Evolutionary conservation across 1,140 invertebrate species (phyloP), one percentile per base, ranked within the genome.

Genomic region (Schlechtendalia chinensis): DNA sequence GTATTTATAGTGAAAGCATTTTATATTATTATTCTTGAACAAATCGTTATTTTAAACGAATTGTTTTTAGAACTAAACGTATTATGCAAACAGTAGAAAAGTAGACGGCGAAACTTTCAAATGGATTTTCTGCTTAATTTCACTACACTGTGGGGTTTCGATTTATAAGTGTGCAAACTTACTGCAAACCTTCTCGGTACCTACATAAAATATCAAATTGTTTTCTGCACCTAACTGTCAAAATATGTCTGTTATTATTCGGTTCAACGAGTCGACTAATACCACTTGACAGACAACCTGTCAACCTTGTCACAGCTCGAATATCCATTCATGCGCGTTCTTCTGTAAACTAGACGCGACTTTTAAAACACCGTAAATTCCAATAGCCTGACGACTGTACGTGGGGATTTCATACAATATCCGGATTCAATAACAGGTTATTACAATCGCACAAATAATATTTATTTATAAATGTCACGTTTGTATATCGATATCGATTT

Each of bases 211-310:
- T 74, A 69, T 50, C 6, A 50, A 74, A 74, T 74, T 77, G 74
- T 77, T 77, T 77, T 58, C 32, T 45, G 8, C 32, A 45, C 56
- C 39, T 27, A 58, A 59, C 29, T 77, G 29, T 77, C 54, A 61
- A 61, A 77, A 77, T 59, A 77, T 24, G n/a, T 61, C 53, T 77
- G 32, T 77, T 77, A 77, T 77, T 77, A 77, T 77, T 77, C 74
- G 58, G 32, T n/a, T 47, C 74, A 77, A 61, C 59, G 56, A 75
- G 16, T 77, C 32, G 54, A 59, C 56, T 39, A 77, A 77, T 58
- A 24, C 56, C 56, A 77, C 56, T 77, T 77, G 74, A 77, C 53
- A 75, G 72, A 75, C 29, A 77, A 59, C 56, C 74, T 77, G 56
- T 77, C 74, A 77, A 59, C 32, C 32, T 39, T 77, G 74, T 77